Conservation (phyloP, 2,797 vertebrate genomes). For the Hipposideros larvatus region DNA sequence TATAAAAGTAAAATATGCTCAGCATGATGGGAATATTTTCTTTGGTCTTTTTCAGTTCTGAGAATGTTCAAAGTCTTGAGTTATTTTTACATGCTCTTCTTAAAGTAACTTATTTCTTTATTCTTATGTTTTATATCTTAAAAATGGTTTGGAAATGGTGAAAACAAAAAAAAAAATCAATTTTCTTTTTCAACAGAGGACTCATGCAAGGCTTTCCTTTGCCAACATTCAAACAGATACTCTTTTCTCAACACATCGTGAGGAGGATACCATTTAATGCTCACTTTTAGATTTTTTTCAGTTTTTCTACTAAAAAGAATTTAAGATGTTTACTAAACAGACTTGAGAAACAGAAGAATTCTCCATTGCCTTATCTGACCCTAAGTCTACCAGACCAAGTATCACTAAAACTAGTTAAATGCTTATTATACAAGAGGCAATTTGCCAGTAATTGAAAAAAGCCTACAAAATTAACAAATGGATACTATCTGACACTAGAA, state of each 20-base stretch:
- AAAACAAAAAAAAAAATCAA: not conserved
- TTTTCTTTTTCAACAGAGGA: constrained; percentile 53
- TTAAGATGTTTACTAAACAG: not conserved
- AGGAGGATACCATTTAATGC: not conserved
- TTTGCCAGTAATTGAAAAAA: constrained; percentile 54
- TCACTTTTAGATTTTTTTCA: not conserved
- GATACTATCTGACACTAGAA: constrained; percentile 49
- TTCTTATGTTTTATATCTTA: constrained; percentile 19
- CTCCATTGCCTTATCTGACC: constrained; percentile 1
- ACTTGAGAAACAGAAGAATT: constrained; percentile 1
- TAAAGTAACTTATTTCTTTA: constrained; percentile 15
- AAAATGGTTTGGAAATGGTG: constrained; percentile 33
- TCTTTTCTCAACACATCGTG: not conserved
- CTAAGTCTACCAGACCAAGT: constrained; percentile 7
- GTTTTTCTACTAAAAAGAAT: constrained; percentile 31
- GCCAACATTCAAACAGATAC: constrained; percentile 35
- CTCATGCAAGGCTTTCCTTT: not conserved
- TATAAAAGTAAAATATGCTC: constrained; percentile 61
- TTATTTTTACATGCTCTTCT: constrained; percentile 51
- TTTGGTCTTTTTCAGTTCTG: constrained; percentile 43
- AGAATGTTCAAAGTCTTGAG: constrained; percentile 9
- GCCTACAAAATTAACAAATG: constrained; percentile 32
- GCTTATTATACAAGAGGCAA: constrained; percentile 2
- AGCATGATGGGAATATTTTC: not conserved
- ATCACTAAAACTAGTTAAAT: constrained; percentile 25